Conservation (phyloP, 2,113 vertebrate species). For the Pristiophorus japonicus region DNA sequence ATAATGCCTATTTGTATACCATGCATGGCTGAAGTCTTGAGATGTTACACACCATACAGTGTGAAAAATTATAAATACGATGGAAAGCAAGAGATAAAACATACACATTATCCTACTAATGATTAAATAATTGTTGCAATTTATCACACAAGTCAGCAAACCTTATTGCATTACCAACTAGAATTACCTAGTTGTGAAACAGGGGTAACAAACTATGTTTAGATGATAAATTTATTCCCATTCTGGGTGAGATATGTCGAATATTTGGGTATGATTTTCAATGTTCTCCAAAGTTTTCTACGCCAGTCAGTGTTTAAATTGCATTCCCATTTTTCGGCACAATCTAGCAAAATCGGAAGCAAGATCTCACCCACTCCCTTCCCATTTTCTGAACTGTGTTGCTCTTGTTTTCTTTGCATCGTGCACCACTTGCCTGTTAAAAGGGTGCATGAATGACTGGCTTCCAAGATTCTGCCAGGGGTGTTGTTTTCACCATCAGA, state of each 20-base stretch:
- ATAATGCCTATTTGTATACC: background rate
- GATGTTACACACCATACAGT: constrained; percentile 22
- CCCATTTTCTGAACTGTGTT: background rate
- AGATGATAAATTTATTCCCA: background rate
- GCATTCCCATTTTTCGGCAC: background rate
- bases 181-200: background rate
- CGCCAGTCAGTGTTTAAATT: background rate
- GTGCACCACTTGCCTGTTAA: background rate
- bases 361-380: background rate
- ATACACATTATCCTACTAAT: constrained; percentile 33
- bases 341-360: background rate
- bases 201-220: background rate
- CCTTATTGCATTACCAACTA: constrained; percentile 21
- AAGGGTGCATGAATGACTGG: background rate
- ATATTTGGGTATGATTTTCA: background rate
- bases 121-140: constrained; percentile 38
- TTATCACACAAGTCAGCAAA: constrained; percentile 28
- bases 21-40: constrained; percentile 24
- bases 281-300: background rate
- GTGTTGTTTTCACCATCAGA: background rate
- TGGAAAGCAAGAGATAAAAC: constrained; percentile 35
- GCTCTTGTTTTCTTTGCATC: background rate
- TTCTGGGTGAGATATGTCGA: background rate
- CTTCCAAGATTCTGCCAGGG: background rate
- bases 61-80: constrained; percentile 34